Evolutionary conservation across 2,888 invertebrate species (phyloP), one percentile per base, ranked within the genome.

Genomic region (Megastigmus dorsalis): DNA sequence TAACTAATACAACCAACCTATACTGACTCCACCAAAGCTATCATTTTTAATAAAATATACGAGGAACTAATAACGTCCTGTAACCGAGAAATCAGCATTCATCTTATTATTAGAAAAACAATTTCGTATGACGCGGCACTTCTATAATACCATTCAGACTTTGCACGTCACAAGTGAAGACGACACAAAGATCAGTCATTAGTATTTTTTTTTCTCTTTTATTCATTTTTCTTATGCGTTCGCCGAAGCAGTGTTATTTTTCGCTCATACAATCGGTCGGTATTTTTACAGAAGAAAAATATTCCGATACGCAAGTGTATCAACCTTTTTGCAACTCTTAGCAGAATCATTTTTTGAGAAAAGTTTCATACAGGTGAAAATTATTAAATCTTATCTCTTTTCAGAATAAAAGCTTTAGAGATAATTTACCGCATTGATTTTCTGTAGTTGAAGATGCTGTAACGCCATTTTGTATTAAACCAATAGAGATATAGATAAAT

Each of bases 161-260:
- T 28, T 23, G 57, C 20, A 59, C 43, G 43, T 59, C 43, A 59
- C 33, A 48, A 62, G 26, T 48, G 3, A 36, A 45, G 30, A 33
- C 20, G 33, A 62, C 48, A 33, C 62, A 48, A 36, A 63, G 48
- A 23, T 63, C 36, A 33, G 33, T 63, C 62, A 63, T 48, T 50
- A 48, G n/a, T n/a, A n/a, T 43, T 28, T 15, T 55, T 36, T 28
- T 48, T 50, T 63, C 38, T 33, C 45, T 30, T 20, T 28, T 62
- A 20, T 45, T 50, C 23, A 20, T 10, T 63, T 30, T 20, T 36
- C 33, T 13, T 20, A 6, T 33, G 33, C n/a, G 33, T 63, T 48
- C 62, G 20, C n/a, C 45, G 62, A 15, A 63, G 15, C n/a, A n/a
- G 33, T 50, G 48, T 48, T 20, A 13, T 63, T 50, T 36, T 33